Percentiles rank a stretch among this genome's conserved stretches.
Evolutionary conservation across 2,888 invertebrate species (phyloP).

Genomic region (Spilosoma lubricipeda): DNA sequence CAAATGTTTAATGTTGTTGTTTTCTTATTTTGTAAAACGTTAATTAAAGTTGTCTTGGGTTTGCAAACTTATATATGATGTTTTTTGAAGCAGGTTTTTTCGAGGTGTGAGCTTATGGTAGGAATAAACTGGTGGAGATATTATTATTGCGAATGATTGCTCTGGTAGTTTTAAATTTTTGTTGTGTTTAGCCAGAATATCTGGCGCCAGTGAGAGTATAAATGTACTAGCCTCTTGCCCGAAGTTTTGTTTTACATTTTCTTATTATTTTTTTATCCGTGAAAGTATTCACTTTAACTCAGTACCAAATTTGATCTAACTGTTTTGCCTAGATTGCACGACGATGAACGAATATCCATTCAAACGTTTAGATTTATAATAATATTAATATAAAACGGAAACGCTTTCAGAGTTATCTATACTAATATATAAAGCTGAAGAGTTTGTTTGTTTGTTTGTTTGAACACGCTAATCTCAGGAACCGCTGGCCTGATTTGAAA

Average conservation of each 20-base stretch:
- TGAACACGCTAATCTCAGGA: too few relatives aligned
- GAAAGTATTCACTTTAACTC: neutral
- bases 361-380: neutral
- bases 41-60: constrained; percentile 21
- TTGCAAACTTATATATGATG: neutral
- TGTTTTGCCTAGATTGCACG: too few relatives aligned
- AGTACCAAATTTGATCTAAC: too few relatives aligned
- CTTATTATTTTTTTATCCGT: neutral
- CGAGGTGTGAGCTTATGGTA: neutral
- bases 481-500: too few relatives aligned
- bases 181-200: neutral
- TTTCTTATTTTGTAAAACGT: constrained; percentile 15
- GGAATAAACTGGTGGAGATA: neutral
- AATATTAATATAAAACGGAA: neutral
- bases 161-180: neutral
- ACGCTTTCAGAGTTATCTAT: too few relatives aligned
- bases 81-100: neutral
- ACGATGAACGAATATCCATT: neutral
- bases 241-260: neutral
- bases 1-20: constrained; percentile 39
- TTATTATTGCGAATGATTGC: neutral
- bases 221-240: too few relatives aligned
- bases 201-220: neutral
- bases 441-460: too few relatives aligned
- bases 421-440: too few relatives aligned